phyloP scores from a whole-genome alignment of 2,113 vertebrate species.

The Lepus europaeus region DNA sequence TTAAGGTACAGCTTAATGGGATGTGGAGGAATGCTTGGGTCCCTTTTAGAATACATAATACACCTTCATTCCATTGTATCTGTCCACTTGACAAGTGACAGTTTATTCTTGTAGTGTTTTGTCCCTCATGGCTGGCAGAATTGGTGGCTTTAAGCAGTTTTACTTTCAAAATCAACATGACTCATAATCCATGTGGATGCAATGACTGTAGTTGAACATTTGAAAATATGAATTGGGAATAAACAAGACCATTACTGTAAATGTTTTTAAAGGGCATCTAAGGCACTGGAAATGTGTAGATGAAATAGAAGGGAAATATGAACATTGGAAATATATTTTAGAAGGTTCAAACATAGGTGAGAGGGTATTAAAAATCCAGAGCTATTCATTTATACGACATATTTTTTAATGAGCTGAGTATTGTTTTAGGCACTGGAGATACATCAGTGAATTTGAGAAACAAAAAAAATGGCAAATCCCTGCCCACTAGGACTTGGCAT shows the following conservation, averaged over 20 bases:
- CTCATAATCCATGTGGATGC: conserved; percentile 59
- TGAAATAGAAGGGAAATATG: conserved; percentile 47
- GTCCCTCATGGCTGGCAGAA: conserved; percentile 30
- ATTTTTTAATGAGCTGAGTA: conserved; percentile 25
- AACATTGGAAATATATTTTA: conserved; percentile 57
- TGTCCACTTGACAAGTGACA: conserved; percentile 26
- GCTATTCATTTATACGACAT: conserved; percentile 52
- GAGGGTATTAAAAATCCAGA: conserved; percentile 36
- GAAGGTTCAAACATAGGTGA: conserved; percentile 39
- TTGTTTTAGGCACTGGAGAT: neutral
- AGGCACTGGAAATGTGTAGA: conserved; percentile 68
- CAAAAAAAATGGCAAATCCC: neutral
- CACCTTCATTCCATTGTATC: conserved; percentile 11
- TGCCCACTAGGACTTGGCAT: neutral
- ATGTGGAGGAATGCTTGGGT: neutral
- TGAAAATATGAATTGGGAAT: conserved; percentile 69
- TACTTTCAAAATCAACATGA: conserved; percentile 71
- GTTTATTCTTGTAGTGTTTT: neutral
- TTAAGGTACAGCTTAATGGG: neutral
- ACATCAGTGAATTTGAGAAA: neutral
- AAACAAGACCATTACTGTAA: conserved; percentile 68
- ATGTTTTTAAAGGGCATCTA: conserved; percentile 64
- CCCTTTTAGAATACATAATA: neutral
- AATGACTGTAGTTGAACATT: conserved; percentile 59
- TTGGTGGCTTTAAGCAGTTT: conserved; percentile 53